Evolutionary conservation across 1,140 invertebrate genomes (phyloP).

Genomic region (Drosophila triauraria): DNA sequence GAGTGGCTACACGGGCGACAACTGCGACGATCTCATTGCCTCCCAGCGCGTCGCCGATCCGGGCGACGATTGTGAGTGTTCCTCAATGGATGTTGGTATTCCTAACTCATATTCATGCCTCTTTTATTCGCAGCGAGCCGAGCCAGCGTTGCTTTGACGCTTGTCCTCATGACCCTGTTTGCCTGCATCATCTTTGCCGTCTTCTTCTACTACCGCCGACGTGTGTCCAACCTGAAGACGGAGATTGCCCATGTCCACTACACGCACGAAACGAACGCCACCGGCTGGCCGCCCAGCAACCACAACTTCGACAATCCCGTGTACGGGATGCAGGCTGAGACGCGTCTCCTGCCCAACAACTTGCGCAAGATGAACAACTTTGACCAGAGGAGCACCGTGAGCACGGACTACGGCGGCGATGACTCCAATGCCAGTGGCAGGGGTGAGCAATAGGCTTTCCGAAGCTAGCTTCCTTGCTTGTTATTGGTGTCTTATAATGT

Average conservation of each 20-base stretch:
- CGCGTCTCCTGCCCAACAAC: conserved; percentile 88
- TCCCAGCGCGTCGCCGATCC: conserved; percentile 62
- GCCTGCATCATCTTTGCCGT: conserved; percentile 88
- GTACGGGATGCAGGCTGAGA: conserved; percentile 90
- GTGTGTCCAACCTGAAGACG: conserved; percentile 92
- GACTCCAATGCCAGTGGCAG: conserved; percentile 80
- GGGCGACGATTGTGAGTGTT: conserved; percentile 53
- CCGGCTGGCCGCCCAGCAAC: conserved; percentile 88
- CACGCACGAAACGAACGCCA: conserved; percentile 90
- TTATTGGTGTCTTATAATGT: neutral
- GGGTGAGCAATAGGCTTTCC: conserved; percentile 39
- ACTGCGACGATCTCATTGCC: conserved; percentile 86
- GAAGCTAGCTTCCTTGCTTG: too few species aligned
- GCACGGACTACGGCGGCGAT: conserved; percentile 67
- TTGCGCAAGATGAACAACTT: conserved; percentile 86
- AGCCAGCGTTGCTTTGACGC: conserved; percentile 88
- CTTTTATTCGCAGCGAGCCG: conserved; percentile 71
- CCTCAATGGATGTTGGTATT: too few species aligned
- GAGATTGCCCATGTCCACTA: conserved; percentile 96
- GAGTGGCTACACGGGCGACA: conserved; percentile 90
- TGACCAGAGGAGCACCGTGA: conserved; percentile 53
- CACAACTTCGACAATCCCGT: conserved; percentile 97
- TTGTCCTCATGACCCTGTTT: conserved; percentile 90
- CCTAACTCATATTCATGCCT: neutral
- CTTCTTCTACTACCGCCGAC: conserved; percentile 91